These are phyloP conservation scores for Dasypus novemcinctus DNA, from an alignment of 2,113 vertebrate species.

Conservation along the genomic window DNA sequence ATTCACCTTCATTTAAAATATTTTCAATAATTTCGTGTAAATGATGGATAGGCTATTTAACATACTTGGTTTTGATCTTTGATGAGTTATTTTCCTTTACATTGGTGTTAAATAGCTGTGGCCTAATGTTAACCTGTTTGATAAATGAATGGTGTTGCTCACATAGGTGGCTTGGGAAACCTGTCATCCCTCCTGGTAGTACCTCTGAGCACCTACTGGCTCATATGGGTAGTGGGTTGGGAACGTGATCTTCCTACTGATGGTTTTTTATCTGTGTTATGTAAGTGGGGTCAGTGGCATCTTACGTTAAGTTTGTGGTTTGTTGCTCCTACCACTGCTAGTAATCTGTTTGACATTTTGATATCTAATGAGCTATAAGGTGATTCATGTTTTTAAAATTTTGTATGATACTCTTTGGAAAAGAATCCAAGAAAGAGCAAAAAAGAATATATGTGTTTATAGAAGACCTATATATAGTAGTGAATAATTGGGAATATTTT, in stretches of 20 bases:
- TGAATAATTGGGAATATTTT: background rate
- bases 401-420: conserved; percentile 1
- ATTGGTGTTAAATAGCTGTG: background rate
- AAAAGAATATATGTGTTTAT: background rate
- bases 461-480: background rate
- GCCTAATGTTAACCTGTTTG: background rate
- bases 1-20: background rate
- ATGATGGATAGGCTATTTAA: background rate
- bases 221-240: too few species aligned
- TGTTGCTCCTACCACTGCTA: background rate
- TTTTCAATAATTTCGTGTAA: background rate
- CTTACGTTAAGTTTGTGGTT: background rate
- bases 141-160: background rate
- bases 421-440: background rate
- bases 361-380: background rate
- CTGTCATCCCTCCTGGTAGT: background rate
- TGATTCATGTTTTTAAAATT: background rate
- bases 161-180: background rate
- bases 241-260: background rate
- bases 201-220: background rate
- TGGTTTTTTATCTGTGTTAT: background rate
- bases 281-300: background rate
- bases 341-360: background rate
- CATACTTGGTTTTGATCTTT: background rate
- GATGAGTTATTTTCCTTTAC: background rate